Percentiles rank a stretch among this genome's conserved stretches.
Conservation (phyloP, 2,113 vertebrate genomes). For the Choloepus hoffmanni region DNA sequence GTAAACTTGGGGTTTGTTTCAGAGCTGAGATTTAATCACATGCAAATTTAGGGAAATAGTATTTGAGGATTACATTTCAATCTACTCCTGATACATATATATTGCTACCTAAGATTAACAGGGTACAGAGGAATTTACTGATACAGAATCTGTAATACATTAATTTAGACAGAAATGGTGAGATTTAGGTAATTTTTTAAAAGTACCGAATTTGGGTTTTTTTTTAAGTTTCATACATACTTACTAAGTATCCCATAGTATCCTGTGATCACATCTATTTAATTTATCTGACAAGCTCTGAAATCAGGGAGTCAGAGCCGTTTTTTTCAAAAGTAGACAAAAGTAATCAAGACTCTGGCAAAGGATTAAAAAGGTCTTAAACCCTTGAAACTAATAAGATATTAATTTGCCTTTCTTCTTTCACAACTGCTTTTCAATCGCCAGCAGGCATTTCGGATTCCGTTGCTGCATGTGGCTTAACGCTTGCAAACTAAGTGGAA, state of each 20-base stretch:
- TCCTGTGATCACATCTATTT: neutral
- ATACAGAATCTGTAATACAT: neutral
- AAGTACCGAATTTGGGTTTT: neutral
- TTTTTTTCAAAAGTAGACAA: constrained; percentile 70
- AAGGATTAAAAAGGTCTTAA: constrained; percentile 68
- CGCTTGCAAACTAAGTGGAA: too few species aligned
- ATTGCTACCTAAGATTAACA: neutral
- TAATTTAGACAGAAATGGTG: neutral
- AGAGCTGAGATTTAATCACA: neutral
- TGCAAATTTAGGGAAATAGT: neutral
- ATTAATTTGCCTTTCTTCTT: constrained; percentile 76
- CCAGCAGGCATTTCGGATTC: constrained; percentile 46
- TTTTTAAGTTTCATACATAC: neutral
- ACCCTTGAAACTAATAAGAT: constrained; percentile 76
- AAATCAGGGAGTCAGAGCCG: neutral
- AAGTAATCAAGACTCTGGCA: constrained; percentile 81
- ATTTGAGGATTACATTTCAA: neutral
- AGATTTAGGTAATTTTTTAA: neutral
- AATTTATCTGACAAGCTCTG: neutral
- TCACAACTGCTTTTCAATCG: constrained; percentile 79
- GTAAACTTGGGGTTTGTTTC: neutral
- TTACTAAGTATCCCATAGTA: neutral
- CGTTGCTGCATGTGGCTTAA: rapidly evolving
- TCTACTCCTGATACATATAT: neutral
- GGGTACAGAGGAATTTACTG: neutral